Base-by-base conservation (phyloP, 2,888 invertebrate genomes). In the Oscheius sp. region DNA sequence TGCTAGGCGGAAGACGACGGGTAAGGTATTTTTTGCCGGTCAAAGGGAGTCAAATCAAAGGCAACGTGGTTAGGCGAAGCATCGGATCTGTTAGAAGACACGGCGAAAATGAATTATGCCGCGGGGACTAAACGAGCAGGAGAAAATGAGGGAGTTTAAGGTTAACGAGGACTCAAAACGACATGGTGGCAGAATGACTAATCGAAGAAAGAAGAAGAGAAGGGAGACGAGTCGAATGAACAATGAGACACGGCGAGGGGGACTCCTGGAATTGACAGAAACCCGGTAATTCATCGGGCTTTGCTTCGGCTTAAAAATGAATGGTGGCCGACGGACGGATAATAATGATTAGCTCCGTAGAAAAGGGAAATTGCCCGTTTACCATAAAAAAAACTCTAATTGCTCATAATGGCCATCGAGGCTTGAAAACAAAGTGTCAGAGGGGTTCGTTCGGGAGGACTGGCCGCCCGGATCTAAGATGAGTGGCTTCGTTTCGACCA, bases 101-200 rank as follows among this genome's bases (percentile, higher is more conserved):
- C 41, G 41, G 59, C 28, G 38, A 59, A 59, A 59, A 59, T 59
- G 59, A 59, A 59, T 59, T 59, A 59, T 59, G 59, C 54, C 32
- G 47, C 54, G 54, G 17, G 32, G 59, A 28, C 59, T 41, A 59
- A 44, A 33, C 32, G 54, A 33, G 30, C 32, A 32, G 47, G 6
- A 54, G 54, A 22, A 32, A 20, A n/a, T n/a, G n/a, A n/a, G n/a
- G n/a, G 33, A n/a, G 33, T 24, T 24, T 44, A 59, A 59, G 59
- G 59, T 59, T 54, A 54, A 54, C 54, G 54, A 32, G 54, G 22
- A 47, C 8, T 9, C 36, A 36, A 36, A n/a, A 36, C 8, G 36
- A 9, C 8, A 14, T 36, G 36, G 36, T 36, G 36, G 36, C 36
- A 36, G 36, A 36, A 36, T 36, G 24, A 24, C 47, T 47, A 20